Evolutionary conservation across 2,888 invertebrate species (phyloP).

Genomic region (Apeira syringaria): DNA sequence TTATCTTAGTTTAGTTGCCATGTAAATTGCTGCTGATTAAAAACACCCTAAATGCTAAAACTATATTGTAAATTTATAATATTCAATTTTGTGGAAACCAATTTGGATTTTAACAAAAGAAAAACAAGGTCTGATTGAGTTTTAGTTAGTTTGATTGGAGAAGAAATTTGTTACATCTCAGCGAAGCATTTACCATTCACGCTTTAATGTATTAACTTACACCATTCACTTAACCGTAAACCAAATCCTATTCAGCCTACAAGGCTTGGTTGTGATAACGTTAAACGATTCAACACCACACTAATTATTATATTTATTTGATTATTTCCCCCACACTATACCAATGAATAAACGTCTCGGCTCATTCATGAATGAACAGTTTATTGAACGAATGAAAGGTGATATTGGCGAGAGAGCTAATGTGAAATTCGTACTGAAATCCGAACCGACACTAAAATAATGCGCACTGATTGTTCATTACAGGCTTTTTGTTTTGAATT

Average conservation of each 20-base stretch:
- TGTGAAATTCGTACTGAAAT: slow-evolving; percentile 50
- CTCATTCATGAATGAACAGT: slow-evolving; percentile 22
- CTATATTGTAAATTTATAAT: no score
- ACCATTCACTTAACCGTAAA: slow-evolving; percentile 22
- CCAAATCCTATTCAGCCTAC: slow-evolving; percentile 53
- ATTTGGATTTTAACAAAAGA: no score
- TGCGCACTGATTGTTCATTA: slow-evolving; percentile 46
- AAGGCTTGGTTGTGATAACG: slow-evolving; percentile 57
- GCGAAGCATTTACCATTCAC: slow-evolving; percentile 3
- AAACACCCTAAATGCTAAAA: no score
- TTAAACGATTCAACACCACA: slow-evolving; percentile 69
- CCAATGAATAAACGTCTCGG: slow-evolving; percentile 30
- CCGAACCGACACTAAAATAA: slow-evolving; percentile 41
- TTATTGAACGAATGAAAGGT: slow-evolving; percentile 29
- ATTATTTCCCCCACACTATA: slow-evolving; percentile 47
- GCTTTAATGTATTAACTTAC: slow-evolving; percentile 19
- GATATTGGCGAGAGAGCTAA: slow-evolving; percentile 50
- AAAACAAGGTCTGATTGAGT: no score
- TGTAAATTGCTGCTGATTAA: no score
- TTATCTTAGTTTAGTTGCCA: no score
- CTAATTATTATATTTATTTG: slow-evolving; percentile 75
- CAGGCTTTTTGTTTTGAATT: slow-evolving; percentile 37
- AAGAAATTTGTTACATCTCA: no score
- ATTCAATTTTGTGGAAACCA: no score
- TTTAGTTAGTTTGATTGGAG: no score